phyloP scores from a whole-genome alignment of 2,797 vertebrate genomes.

The Heteromormyrus szaboi region DNA sequence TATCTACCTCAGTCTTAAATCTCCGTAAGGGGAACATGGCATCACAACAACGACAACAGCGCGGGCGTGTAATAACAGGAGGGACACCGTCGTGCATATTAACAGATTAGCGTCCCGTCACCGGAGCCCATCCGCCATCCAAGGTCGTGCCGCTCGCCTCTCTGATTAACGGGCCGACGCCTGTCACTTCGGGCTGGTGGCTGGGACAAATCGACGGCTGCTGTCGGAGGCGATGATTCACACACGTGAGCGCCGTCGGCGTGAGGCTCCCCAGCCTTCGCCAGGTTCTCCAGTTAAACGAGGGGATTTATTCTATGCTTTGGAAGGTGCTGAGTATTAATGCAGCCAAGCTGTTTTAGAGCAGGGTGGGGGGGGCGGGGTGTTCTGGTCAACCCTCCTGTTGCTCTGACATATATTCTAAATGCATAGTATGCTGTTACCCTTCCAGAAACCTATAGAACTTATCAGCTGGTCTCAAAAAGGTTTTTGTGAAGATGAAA shows the following conservation, averaged over 20 bases:
- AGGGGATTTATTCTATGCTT: conserved; percentile 12
- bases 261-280: background rate
- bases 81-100: background rate
- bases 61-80: background rate
- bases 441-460: background rate
- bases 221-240: background rate
- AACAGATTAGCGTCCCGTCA: background rate
- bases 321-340: background rate
- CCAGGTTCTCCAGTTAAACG: background rate
- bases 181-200: conserved; percentile 4
- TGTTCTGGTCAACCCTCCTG: background rate
- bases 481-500: background rate
- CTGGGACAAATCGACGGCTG: background rate
- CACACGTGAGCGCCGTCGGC: background rate
- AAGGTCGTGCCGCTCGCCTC: background rate
- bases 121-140: background rate
- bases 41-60: background rate
- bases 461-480: background rate
- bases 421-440: background rate
- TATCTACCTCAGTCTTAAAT: background rate
- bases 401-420: background rate
- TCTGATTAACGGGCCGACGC: background rate
- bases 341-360: background rate
- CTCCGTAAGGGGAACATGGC: background rate
- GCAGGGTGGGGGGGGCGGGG: background rate